Base-by-base conservation (phyloP, 2,888 invertebrate genomes). In the Anoncus sp. region DNA sequence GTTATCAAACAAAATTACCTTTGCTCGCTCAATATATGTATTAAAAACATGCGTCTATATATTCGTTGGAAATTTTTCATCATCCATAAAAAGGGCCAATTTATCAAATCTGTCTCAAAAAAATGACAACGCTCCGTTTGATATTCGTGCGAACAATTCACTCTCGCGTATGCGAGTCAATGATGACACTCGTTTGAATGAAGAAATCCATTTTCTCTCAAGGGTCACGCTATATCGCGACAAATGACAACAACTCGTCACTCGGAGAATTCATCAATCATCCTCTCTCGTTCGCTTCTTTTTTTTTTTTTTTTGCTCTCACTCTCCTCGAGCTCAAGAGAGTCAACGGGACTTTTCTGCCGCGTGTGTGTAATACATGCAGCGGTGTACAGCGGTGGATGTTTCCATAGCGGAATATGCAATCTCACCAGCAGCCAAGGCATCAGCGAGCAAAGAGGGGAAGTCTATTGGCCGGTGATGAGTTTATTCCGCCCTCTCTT, bases 401-500 rank as follows among this genome's bases (percentile, higher is more conserved):
- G 43, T 47, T 55, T 75, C 45, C 55, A 62, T 60, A 62, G 67
- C 59, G 40, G 55, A 65, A 59, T 75, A 60, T 79, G 49, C 66
- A 40, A 73, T 76, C 71, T 75, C 62, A 57, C 63, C 66, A 62
- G 65, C 70, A 38, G 51, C 60, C 65, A 57, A 74, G 63, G 75
- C 62, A 75, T 74, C 73, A 71, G 77, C 80, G 72, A 80, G 80
- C 84, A 85, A 84, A 84, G 80, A 80, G 84, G 86, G 87, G 83
- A 83, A 83, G 84, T 85, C 85, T 81, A 83, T 83, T 82, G 82
- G 84, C 75, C 79, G 82, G 82, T 87, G 87, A 88, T 88, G 86
- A 88, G 87, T 86, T 87, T 88, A 88, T 88, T 88, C 87, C 87
- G 87, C 84, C 84, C 85, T 86, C 78, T 72, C 43, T 82, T 85